A percentile compares a stretch with the other conserved stretches of the same genome.
These are phyloP conservation scores for Yponomeuta plumbellus DNA, from an alignment of 2,888 invertebrate species.

Conservation along the genomic window DNA sequence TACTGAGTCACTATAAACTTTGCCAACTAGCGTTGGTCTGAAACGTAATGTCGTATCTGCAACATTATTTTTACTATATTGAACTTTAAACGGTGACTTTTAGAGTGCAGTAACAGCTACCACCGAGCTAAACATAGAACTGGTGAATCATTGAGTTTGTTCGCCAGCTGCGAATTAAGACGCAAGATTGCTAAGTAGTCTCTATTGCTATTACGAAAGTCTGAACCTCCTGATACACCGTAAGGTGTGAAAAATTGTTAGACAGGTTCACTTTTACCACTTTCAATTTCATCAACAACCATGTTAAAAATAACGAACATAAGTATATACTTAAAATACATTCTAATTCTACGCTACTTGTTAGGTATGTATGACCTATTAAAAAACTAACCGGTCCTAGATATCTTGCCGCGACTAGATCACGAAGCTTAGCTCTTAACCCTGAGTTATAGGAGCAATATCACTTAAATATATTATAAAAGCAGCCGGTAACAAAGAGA, in stretches of 20 bases:
- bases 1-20: conserved; percentile 54
- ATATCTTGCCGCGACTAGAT: neutral
- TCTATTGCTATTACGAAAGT: conserved; percentile 37
- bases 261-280: neutral
- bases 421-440: conserved; percentile 11
- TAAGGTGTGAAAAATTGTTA: neutral
- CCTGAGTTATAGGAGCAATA: conserved; percentile 54
- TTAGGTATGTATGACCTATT: too few relatives aligned
- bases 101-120: conserved; percentile 30
- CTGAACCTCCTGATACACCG: conserved; percentile 45
- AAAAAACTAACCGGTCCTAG: too few relatives aligned
- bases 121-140: conserved; percentile 36
- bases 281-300: neutral
- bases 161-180: conserved; percentile 59
- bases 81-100: conserved; percentile 37
- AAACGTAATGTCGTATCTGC: conserved; percentile 43
- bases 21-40: conserved; percentile 48
- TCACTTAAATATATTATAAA: conserved; percentile 58
- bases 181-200: conserved; percentile 54
- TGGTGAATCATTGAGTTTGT: conserved; percentile 53
- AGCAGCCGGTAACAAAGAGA: conserved; percentile 66
- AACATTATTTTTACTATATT: conserved; percentile 31
- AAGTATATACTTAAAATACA: neutral
- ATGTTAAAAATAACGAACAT: neutral
- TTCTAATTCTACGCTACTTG: neutral